These are phyloP conservation scores for Cydia fagiglandana DNA, from an alignment of 1,140 invertebrate genomes.

Conservation along the genomic window DNA sequence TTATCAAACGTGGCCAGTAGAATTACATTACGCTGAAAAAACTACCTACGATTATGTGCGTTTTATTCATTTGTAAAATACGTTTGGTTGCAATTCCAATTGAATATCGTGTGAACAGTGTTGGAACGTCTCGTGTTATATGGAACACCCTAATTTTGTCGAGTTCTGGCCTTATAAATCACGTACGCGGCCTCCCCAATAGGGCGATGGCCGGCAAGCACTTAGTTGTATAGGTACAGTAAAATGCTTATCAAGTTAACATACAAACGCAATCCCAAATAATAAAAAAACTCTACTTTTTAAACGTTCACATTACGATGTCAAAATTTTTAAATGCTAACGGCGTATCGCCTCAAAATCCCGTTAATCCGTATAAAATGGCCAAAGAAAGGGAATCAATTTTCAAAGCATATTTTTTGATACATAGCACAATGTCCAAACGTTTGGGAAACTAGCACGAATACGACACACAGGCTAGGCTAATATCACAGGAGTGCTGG, in stretches of 20 bases:
- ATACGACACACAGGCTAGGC: constrained; percentile 77
- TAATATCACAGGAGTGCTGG: constrained; percentile 78
- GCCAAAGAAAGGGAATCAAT: constrained; percentile 62
- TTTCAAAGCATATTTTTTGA: constrained; percentile 60
- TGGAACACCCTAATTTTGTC: constrained; percentile 32
- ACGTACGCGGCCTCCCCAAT: constrained; percentile 20
- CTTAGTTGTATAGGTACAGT: constrained; percentile 64
- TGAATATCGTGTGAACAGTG: constrained; percentile 50
- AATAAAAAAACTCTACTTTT: constrained; percentile 60
- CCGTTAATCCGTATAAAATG: constrained; percentile 71
- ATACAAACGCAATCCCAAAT: constrained; percentile 59
- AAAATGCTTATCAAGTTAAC: constrained; percentile 63
- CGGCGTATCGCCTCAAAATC: constrained; percentile 63
- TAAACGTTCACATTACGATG: constrained; percentile 48
- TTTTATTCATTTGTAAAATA: constrained; percentile 60
- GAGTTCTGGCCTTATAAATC: constrained; percentile 21
- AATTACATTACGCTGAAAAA: constrained; percentile 45
- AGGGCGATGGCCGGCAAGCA: constrained; percentile 45
- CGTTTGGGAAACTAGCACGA: constrained; percentile 74
- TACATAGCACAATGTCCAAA: constrained; percentile 72
- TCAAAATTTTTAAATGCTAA: constrained; percentile 62
- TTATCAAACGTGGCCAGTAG: constrained; percentile 40
- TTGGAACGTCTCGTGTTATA: constrained; percentile 26
- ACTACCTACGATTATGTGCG: constrained; percentile 59
- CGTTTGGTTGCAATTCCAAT: constrained; percentile 48